phyloP scores from a whole-genome alignment of 2,113 vertebrate genomes.

The Podocnemis expansa region DNA sequence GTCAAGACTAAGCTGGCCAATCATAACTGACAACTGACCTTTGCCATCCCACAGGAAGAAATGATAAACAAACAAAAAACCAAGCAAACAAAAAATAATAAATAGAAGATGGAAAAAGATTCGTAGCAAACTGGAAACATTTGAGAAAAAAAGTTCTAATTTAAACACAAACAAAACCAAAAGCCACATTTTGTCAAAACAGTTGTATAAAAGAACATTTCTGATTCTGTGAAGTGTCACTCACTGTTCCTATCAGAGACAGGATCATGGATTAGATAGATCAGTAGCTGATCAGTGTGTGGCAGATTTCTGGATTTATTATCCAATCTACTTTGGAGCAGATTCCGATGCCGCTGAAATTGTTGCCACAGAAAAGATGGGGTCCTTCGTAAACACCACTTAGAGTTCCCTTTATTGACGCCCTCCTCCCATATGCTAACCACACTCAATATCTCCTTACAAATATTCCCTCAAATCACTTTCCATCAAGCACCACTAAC shows the following conservation, averaged over 20 bases:
- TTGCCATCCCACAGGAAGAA: background rate
- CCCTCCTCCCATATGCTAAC: background rate
- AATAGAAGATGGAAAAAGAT: background rate
- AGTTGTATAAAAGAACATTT: background rate
- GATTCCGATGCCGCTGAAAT: background rate
- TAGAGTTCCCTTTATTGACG: background rate
- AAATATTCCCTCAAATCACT: background rate
- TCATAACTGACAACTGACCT: background rate
- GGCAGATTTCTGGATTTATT: background rate
- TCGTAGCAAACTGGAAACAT: background rate
- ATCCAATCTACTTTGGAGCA: background rate
- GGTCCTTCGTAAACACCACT: background rate
- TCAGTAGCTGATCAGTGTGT: background rate
- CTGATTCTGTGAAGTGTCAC: background rate
- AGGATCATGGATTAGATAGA: background rate
- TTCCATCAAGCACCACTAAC: background rate
- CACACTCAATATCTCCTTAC: background rate
- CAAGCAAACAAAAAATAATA: background rate
- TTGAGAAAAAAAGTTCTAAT: background rate
- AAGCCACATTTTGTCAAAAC: background rate
- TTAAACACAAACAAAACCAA: background rate
- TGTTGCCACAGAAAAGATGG: background rate
- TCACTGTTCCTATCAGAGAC: background rate
- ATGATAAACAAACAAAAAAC: background rate
- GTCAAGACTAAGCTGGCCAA: background rate